These are phyloP conservation scores for Hesperophylax magnus DNA, from an alignment of 1,140 invertebrate species.

Conservation along the genomic window DNA sequence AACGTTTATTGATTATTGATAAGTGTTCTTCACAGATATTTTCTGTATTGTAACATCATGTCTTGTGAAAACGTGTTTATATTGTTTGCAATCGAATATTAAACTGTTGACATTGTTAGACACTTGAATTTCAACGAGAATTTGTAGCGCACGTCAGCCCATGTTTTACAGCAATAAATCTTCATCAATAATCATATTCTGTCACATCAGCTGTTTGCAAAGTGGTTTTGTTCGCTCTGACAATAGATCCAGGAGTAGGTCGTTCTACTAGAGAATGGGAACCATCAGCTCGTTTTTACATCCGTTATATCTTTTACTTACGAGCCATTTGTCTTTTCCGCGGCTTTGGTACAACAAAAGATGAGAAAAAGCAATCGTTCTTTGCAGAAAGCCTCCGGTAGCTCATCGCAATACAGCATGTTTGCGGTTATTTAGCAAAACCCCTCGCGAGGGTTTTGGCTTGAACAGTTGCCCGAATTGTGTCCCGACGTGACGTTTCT, in stretches of 20 bases:
- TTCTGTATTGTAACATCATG: no score
- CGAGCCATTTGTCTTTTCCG: conserved; percentile 45
- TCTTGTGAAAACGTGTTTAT: no score
- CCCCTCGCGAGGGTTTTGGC: neutral
- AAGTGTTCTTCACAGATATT: no score
- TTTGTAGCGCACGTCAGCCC: neutral
- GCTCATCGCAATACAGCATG: conserved; percentile 40
- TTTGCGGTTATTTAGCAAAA: neutral
- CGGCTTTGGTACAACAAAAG: conserved; percentile 44
- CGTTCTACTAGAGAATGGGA: conserved; percentile 30
- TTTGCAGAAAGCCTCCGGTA: conserved; percentile 46
- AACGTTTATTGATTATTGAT: no score
- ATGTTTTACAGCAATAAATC: conserved; percentile 1
- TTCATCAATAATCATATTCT: conserved; percentile 46
- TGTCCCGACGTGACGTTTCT: neutral
- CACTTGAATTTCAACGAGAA: neutral
- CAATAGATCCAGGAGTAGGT: conserved; percentile 41
- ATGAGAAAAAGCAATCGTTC: conserved; percentile 47
- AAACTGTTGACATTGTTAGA: no score
- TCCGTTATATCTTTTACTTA: conserved; percentile 45
- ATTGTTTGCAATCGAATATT: no score
- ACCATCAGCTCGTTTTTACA: conserved; percentile 45
- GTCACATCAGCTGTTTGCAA: conserved; percentile 38
- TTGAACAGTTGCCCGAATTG: neutral
- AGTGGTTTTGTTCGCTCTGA: conserved; percentile 31